Evolutionary conservation across 2,113 vertebrate species (phyloP), one percentile per base, ranked within the genome.

Genomic region (Datnioides undecimradiatus): DNA sequence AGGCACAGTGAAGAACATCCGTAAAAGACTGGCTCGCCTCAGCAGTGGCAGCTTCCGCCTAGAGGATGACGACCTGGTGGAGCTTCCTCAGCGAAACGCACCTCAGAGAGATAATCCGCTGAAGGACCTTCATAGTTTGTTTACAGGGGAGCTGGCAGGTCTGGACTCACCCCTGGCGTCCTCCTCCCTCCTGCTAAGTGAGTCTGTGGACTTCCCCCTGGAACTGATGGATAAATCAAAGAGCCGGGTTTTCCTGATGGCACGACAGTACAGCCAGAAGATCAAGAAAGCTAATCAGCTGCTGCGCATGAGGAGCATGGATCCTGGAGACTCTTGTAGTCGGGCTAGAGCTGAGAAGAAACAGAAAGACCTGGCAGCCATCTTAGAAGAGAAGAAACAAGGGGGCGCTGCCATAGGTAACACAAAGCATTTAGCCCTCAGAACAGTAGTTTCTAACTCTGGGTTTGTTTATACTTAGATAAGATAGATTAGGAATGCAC

Each of bases 201-300:
- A 85, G 1, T 95, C 78, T 8, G 13, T 90, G 34, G 97, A 97
- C 78, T 92, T 93, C 41, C 90, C 95, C 6, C 13, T 94, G 73
- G 97, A 96, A 0, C 83, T 92, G 48, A 86, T 82, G 23, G 98
- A 99, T 71, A 98, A 96, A 89, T 95, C 95, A 3, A 98, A 95
- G 81, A 99, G 95, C 87, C 95, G 96, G 36, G 98, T 99, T 59
- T 98, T 98, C 81, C 90, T 97, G 72, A 99, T 99, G 98, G 98
- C 98, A 4, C 95, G 98, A 45, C 98, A 99, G 59, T 99, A 99
- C 73, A 99, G 98, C 83, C 98, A 99, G 92, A 99, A 99, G 93
- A 99, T 99, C 87, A 99, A 97, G 93, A 98, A 96, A 85, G 97
- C 98, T 64, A 99, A 99, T 73, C 98, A 99, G 69, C 95, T 99